A percentile compares a stretch with the other conserved stretches of the same genome.
These are phyloP conservation scores for Microctonus brassicae DNA, from an alignment of 2,888 invertebrate species.

Conservation along the genomic window DNA sequence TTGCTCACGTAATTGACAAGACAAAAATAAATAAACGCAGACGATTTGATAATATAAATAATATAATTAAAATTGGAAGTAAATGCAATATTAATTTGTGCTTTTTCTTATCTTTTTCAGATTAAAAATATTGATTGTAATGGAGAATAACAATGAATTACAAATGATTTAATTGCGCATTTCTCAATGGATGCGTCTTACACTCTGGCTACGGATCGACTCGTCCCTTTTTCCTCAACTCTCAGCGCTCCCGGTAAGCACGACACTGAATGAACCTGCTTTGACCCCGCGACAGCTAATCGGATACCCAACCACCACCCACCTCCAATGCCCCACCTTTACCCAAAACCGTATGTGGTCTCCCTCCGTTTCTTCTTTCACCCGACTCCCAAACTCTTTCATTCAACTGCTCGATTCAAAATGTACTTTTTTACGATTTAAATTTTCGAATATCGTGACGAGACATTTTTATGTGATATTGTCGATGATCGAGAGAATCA, in stretches of 20 bases:
- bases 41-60: neutral
- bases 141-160: neutral
- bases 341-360: conserved; percentile 30
- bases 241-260: conserved; percentile 44
- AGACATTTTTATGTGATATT: neutral
- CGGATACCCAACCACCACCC: conserved; percentile 32
- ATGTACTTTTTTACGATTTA: neutral
- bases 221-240: neutral
- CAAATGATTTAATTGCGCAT: neutral
- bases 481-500: neutral
- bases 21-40: neutral
- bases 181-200: neutral
- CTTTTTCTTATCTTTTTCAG: neutral
- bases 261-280: conserved; percentile 63
- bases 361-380: conserved; percentile 26
- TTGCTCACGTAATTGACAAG: neutral
- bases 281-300: conserved; percentile 51
- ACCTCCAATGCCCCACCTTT: conserved; percentile 34
- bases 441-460: neutral
- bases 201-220: conserved; percentile 11
- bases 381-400: neutral
- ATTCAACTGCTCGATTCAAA: neutral
- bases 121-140: neutral
- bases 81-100: neutral
- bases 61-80: neutral